These are phyloP conservation scores for Hyla sarda DNA, from an alignment of 2,113 vertebrate genomes.

Conservation along the genomic window DNA sequence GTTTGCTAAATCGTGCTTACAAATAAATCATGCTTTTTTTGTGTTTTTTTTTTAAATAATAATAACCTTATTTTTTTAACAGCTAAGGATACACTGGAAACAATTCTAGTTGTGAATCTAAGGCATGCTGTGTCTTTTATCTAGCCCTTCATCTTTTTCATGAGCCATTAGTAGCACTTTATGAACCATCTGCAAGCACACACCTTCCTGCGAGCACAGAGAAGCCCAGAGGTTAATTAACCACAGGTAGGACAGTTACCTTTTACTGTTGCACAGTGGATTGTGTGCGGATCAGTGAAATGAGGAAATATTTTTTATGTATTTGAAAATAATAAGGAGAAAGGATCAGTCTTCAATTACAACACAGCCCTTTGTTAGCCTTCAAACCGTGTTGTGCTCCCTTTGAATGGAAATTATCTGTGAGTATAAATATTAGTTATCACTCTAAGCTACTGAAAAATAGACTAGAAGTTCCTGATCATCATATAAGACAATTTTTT, in stretches of 20 bases:
- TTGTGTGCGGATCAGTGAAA: conserved; percentile 37
- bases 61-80: neutral
- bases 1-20: neutral
- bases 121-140: conserved; percentile 45
- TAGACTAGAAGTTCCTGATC: too few species aligned
- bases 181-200: conserved; percentile 17
- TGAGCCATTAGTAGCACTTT: conserved; percentile 54
- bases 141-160: conserved; percentile 52
- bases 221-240: conserved; percentile 63
- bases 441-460: neutral
- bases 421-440: neutral
- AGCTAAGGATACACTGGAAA: neutral
- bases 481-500: neutral
- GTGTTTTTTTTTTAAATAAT: too few species aligned
- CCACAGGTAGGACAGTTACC: conserved; percentile 7
- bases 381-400: neutral
- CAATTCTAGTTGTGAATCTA: conserved; percentile 32
- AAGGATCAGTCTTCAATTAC: neutral
- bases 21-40: neutral
- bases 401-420: neutral
- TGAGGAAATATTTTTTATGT: conserved; percentile 37
- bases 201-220: conserved; percentile 56
- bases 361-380: neutral
- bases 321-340: neutral
- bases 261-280: conserved; percentile 50